Evolutionary conservation across 2,113 vertebrate genomes (phyloP), one percentile per base, ranked within the genome.

Genomic region (Percina caprodes): DNA sequence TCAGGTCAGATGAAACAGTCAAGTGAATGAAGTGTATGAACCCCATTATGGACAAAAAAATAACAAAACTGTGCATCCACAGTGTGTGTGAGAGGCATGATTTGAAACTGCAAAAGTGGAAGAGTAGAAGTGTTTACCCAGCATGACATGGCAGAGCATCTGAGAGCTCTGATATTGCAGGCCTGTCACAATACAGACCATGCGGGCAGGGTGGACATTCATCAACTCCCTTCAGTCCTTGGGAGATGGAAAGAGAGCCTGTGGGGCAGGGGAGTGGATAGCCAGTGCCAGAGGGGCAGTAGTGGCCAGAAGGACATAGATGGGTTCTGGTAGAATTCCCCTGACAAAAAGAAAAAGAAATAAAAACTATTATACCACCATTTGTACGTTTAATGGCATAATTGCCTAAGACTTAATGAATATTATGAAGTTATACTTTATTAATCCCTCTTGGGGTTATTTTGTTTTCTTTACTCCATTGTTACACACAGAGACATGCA

Each of bases 281-380:
- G 1, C 88, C 77, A 0, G 92, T 94, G 35, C 97, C 97, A 26
- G 77, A 39, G 6, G 97, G 97, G 68, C 97, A 99, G 92, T 95
- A 98, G 86, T 97, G 95, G 2, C 97, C 97, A 19, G 87, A 49
- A 0, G 96, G 97, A 69, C 97, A 99, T 87, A 97, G 81, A 67
- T 91, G 90, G 80, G 94, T 97, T 79, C 88, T 90, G 58, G 90
- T 84, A 35, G 80, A 93, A 35, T 97, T 95, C 48, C 95, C 91
- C 97, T 98, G 73, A 56, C 9, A 70, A 65, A 71, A 75, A 9
- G 24, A 1, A 54, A 11, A 59, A 42, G 42, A 33, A 60, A 51
- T 26, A 3, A 51, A 62, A 71, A 54, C 11, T 42, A 9, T 33
- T 11, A 54, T 14, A 56, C 61, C 48, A 12, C 39, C 8, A 11